Base-by-base conservation (phyloP, 2,797 vertebrate genomes). In the Arctocebus calabarensis region DNA sequence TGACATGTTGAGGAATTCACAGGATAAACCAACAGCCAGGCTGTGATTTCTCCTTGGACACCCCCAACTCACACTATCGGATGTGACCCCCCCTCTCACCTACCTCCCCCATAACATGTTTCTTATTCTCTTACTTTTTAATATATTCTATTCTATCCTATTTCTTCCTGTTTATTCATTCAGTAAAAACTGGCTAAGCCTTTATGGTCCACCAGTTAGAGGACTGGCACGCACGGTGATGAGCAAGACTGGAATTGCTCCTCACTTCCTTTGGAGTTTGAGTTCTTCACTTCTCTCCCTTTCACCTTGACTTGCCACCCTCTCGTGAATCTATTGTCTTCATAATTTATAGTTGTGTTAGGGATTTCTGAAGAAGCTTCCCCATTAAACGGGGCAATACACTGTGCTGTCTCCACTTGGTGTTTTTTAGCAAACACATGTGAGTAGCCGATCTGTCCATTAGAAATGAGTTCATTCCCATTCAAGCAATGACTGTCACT, bases 401-500 rank as follows among this genome's bases (percentile, higher is more conserved):
- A 52, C 66, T 66, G 59, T 48, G 17, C 59, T 71, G 6, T 95
- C 52, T 77, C 9, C 6, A 88, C 52, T 91, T 27, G 20, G 32
- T 90, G 37, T 57, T 23, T 85, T 90, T 78, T 16, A 78, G 40
- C 70, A 93, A 97, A 66, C 0, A 87, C 62, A 75, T 34, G 29
- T n/a, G n/a, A 75, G 78, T 82, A 90, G 74, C 68, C 83, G 45
- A 71, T 93, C 84, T 94, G 55, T 59, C 84, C 86, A 85, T 75
- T 91, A 64, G 62, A 94, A 90, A 88, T 89, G 52, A 97, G 57
- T 94, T 95, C 70, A 91, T 95, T 97, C 62, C 82, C 25, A 93
- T 91, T 95, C 77, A 83, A 88, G 66, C n/a, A 74, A 88, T 0
- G 11, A 27, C 88, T 84, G 32, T 74, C 90, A 84, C 0, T 1